Evolutionary conservation across 1,140 invertebrate species (phyloP), one percentile per base, ranked within the genome.

Genomic region (Polypedilum pembai): DNA sequence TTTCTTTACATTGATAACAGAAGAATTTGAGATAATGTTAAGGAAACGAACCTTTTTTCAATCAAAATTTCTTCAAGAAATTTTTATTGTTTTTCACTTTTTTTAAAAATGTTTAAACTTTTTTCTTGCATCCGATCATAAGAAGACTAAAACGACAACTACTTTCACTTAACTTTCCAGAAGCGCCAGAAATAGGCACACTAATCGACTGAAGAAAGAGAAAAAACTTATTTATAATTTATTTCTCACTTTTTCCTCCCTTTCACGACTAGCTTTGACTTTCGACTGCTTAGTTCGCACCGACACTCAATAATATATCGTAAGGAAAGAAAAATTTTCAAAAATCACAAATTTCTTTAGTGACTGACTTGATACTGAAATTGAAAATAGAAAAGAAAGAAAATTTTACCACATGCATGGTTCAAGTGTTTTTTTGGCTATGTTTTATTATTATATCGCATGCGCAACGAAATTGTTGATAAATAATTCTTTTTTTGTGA

Each of bases 11-110:
- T n/a, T 56, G 45, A 56, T 56, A 56, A 56, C 24, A 18, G 65
- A 69, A 69, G 65, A 69, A 69, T 69, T 33, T 69, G 65, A 56
- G 45, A 69, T 69, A 69, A 69, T 10, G 17, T 18, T 8, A 18
- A 69, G 20, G 65, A 69, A 21, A 69, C 65, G 65, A 69, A 69
- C 65, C 65, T 69, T 18, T 20, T 21, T 69, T 69, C 41, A 45
- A 45, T 15, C 17, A 65, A 66, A 3, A 66, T 66, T 66, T 66
- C n/a, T n/a, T n/a, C n/a, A n/a, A n/a, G n/a, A n/a, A n/a, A 12
- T 66, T 66, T 66, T 66, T n/a, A 18, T 69, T 69, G 12, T 15
- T 56, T 15, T 56, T 69, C 8, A 18, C 17, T 20, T 1, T 69
- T 69, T 20, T 18, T 10, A 20, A 69, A 69, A 69, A 21, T 8